A percentile compares a stretch with the other conserved stretches of the same genome.
Evolutionary conservation across 2,888 invertebrate genomes (phyloP).

Genomic region (Eucera pruinosa): DNA sequence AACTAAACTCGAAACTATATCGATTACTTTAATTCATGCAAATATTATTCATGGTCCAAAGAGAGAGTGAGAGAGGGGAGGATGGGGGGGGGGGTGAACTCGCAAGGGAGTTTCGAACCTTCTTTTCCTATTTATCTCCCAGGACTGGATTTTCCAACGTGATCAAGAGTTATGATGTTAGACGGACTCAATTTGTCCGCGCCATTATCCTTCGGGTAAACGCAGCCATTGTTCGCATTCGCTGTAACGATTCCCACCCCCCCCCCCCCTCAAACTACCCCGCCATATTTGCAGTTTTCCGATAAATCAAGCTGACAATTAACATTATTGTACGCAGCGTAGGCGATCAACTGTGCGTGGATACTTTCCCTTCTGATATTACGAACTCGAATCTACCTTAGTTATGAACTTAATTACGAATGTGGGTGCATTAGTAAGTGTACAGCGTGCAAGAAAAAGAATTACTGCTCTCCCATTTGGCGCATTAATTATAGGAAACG

Average conservation of each 20-base stretch:
- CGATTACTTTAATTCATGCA: conserved; percentile 55
- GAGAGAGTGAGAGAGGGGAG: not conserved
- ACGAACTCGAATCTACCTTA: not conserved
- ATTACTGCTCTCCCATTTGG: too few relatives aligned
- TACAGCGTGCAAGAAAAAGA: not conserved
- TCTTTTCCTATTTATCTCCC: conserved; percentile 44
- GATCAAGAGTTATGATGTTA: conserved; percentile 46
- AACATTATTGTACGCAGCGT: conserved; percentile 10
- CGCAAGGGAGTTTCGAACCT: conserved; percentile 23
- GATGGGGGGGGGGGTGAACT: not conserved
- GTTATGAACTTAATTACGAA: conserved; percentile 6
- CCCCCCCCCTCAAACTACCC: too few relatives aligned
- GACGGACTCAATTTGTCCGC: conserved; percentile 48
- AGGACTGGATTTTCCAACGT: conserved; percentile 16
- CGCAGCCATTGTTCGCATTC: conserved; percentile 35
- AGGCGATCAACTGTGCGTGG: conserved; percentile 1
- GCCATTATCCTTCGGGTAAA: conserved; percentile 42
- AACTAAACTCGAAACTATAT: conserved; percentile 46
- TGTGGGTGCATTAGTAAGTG: not conserved
- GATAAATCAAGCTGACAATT: conserved; percentile 34
- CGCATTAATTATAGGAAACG: too few relatives aligned
- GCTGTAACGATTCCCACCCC: not conserved
- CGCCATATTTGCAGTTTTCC: conserved; percentile 11
- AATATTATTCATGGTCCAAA: conserved; percentile 50
- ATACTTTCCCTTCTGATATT: not conserved